Conservation (phyloP, 2,113 vertebrate genomes). For the Callipepla squamata region DNA sequence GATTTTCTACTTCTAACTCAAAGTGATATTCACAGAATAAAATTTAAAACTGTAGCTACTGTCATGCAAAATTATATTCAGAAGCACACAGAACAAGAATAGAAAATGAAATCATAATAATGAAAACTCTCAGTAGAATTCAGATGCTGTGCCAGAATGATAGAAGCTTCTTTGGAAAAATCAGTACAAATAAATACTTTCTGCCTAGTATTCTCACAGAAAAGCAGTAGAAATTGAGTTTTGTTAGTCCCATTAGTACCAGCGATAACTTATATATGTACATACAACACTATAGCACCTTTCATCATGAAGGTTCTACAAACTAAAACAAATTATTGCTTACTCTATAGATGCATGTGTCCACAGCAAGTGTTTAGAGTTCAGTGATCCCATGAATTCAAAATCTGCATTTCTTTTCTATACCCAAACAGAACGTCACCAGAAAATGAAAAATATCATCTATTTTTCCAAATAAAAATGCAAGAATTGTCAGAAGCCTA, state of each 20-base stretch:
- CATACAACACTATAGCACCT: neutral
- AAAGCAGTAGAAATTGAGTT: neutral
- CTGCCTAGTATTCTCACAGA: neutral
- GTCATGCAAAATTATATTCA: neutral
- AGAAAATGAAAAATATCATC: neutral
- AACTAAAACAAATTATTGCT: neutral
- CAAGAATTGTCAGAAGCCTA: neutral
- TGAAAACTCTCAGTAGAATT: neutral
- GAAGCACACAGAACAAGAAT: neutral
- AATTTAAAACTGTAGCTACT: neutral
- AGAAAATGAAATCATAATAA: neutral
- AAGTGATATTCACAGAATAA: neutral
- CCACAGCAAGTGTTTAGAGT: neutral
- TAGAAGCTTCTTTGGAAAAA: neutral
- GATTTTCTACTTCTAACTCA: neutral
- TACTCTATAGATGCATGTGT: neutral
- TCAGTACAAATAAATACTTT: neutral
- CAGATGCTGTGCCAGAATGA: neutral
- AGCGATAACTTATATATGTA: neutral
- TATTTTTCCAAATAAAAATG: neutral
- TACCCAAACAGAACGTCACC: neutral
- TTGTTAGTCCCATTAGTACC: neutral
- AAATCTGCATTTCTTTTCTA: neutral
- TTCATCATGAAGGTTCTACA: neutral
- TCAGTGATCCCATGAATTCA: neutral